phyloP scores from a whole-genome alignment of 2,113 vertebrate species.

The Toxotes chatareus region DNA sequence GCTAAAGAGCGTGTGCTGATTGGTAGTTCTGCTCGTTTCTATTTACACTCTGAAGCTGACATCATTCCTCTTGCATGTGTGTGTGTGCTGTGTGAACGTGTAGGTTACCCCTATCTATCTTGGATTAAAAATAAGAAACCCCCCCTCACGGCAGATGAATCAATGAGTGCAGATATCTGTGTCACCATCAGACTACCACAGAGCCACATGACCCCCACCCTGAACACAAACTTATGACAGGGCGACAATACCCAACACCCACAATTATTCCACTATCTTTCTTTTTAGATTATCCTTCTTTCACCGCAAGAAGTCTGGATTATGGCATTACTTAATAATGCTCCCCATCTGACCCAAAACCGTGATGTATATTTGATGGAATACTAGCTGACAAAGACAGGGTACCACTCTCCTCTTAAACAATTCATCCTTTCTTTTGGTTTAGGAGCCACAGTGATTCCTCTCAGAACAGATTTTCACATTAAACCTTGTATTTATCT shows the following conservation, averaged over 20 bases:
- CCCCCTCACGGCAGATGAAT: constrained; percentile 59
- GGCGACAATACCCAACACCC: neutral
- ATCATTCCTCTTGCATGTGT: constrained; percentile 42
- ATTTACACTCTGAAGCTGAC: constrained; percentile 70
- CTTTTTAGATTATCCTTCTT: constrained; percentile 1
- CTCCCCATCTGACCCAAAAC: constrained; percentile 10
- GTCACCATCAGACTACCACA: constrained; percentile 58
- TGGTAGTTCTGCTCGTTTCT: constrained; percentile 53
- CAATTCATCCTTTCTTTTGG: neutral
- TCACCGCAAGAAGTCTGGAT: constrained; percentile 7
- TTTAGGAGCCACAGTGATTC: neutral
- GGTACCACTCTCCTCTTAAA: no score
- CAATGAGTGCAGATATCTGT: constrained; percentile 70
- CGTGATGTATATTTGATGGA: constrained; percentile 43
- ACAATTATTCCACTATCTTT: constrained; percentile 11
- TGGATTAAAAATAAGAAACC: constrained; percentile 73
- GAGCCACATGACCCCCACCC: constrained; percentile 23
- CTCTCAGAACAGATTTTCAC: constrained; percentile 1
- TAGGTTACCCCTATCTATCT: constrained; percentile 43
- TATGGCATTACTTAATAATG: constrained; percentile 5
- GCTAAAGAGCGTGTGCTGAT: constrained; percentile 75
- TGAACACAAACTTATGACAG: neutral
- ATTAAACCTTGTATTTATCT: constrained; percentile 3
- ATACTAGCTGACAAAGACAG: constrained; percentile 1
- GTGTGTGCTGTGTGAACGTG: constrained; percentile 28